Conservation (phyloP, 1,140 invertebrate species). For the Cyphomyrmex costatus region DNA sequence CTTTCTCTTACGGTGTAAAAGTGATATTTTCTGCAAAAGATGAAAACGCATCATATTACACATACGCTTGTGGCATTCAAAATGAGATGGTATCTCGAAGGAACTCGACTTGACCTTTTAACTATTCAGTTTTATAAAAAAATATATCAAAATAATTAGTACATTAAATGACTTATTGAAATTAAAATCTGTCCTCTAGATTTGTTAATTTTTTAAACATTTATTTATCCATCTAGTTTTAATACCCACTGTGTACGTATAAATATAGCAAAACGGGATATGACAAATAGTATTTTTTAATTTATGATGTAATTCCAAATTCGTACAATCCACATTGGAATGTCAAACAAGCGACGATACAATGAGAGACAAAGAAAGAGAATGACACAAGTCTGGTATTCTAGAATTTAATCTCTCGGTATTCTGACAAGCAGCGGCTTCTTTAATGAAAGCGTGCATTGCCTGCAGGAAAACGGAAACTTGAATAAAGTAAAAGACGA, state of each 20-base stretch:
- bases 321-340: background rate
- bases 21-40: slow-evolving; percentile 7
- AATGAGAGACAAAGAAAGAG: background rate
- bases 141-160: background rate
- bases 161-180: slow-evolving; percentile 7
- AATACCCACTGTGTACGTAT: background rate
- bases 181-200: background rate
- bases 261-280: background rate
- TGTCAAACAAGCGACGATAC: background rate
- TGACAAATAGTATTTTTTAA: background rate
- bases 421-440: slow-evolving; percentile 32
- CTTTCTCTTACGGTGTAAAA: background rate
- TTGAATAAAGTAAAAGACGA: slow-evolving; percentile 37
- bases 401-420: slow-evolving; percentile 37
- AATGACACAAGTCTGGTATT: background rate
- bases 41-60: background rate
- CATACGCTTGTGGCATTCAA: background rate
- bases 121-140: background rate
- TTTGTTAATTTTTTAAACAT: background rate
- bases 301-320: slow-evolving; percentile 3
- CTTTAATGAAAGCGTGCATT: slow-evolving; percentile 39
- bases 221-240: background rate
- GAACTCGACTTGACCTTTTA: background rate
- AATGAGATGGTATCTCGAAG: background rate
- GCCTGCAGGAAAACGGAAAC: slow-evolving; percentile 9